Base-by-base conservation (phyloP, 1,140 invertebrate genomes). In the Linepithema humile region DNA sequence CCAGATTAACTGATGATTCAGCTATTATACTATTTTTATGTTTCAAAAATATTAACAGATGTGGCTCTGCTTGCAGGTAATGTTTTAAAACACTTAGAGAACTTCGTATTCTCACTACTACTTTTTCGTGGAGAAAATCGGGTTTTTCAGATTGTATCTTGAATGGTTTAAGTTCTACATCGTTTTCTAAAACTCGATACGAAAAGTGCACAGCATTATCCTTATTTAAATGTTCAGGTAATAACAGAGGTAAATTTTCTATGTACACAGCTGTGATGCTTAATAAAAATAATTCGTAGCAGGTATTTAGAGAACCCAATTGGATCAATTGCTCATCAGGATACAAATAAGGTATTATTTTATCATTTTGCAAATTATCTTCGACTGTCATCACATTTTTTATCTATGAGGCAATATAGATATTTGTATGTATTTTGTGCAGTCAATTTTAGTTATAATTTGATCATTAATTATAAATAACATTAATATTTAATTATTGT, bases 271-370 rank as follows among this genome's bases (percentile, higher is more conserved):
- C 84, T 64, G 74, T 91, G 53, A 94, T 92, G 74, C 82, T 91
- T 23, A 94, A 83, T 5, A 92, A 29, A 86, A 94, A 94, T 77
- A 93, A 85, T 53, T 92, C 89, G 35, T 87, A 83, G 67, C 91
- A 94, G 55, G 60, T 87, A 7, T 89, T 80, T 74, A 91, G 15
- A 29, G 93, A 88, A 0, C 93, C 93, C 40, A 94, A 85, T 80
- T 94, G 93, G 83, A 94, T 94, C n/a, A 94, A 82, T 73, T 88
- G 88, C 60, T 94, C 92, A 50, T 94, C 88, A 55, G 87, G 72
- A 43, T 93, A 48, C 20, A 94, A 85, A 80, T 85, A 77, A 45
- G 93, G 93, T 73, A 70, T 67, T 75, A 91, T 64, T 43, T 74
- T 60, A 53, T 74, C 35, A 60, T 0, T 59, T 70, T 86, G 60